Evolutionary conservation across 2,113 vertebrate genomes (phyloP).

Genomic region (Oriolus oriolus): DNA sequence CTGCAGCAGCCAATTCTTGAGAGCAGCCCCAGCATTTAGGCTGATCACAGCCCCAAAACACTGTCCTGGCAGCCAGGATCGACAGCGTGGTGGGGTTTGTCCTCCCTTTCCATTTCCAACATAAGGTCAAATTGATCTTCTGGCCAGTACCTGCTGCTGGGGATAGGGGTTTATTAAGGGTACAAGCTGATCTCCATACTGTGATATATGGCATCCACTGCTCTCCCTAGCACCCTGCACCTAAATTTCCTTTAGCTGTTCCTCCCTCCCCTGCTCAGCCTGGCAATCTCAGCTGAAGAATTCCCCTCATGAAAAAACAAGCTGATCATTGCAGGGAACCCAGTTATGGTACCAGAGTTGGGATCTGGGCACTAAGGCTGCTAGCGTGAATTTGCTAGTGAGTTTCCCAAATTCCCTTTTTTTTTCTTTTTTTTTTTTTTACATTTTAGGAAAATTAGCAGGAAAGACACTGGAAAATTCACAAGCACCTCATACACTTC

Average conservation of each 20-base stretch:
- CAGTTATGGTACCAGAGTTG: background rate
- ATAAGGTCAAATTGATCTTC: background rate
- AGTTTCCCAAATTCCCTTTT: background rate
- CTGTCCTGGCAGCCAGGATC: background rate
- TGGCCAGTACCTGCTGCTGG: background rate
- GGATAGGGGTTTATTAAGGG: background rate
- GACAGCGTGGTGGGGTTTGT: fast-evolving
- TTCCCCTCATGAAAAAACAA: background rate
- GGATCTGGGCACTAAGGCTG: background rate
- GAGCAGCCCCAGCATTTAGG: background rate
- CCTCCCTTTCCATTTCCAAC: background rate
- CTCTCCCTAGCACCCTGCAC: fast-evolving
- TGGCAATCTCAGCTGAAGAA: background rate
- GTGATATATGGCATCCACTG: background rate
- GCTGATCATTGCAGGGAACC: background rate
- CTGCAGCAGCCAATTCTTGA: background rate
- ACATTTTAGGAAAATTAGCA: background rate
- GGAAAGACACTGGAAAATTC: background rate
- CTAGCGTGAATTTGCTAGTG: background rate
- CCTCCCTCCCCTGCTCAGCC: background rate
- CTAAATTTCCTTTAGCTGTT: background rate
- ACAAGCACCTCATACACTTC: background rate
- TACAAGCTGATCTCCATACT: background rate
- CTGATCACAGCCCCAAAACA: background rate
- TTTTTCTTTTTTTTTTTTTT: fast-evolving